Percentiles rank a stretch among this genome's conserved stretches.
These are phyloP conservation scores for Chaetodon auriga DNA, from an alignment of 2,113 vertebrate genomes.

Conservation along the genomic window DNA sequence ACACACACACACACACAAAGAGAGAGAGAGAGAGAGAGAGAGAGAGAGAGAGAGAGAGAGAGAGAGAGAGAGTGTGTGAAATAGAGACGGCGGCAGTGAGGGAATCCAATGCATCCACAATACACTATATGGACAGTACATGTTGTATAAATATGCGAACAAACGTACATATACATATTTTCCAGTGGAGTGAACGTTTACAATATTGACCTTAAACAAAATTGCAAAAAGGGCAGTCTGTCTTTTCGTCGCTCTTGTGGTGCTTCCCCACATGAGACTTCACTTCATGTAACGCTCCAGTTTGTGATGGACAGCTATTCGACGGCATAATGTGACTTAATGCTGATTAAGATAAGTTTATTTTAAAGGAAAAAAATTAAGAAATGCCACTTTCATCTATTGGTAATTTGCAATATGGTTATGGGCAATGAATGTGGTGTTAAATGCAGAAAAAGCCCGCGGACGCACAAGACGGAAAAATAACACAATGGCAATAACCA, in stretches of 20 bases:
- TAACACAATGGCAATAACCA: constrained; percentile 63
- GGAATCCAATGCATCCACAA: constrained; percentile 42
- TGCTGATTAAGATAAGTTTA: constrained; percentile 28
- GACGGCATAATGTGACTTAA: constrained; percentile 40
- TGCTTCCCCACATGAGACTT: constrained; percentile 66
- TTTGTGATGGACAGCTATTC: constrained; percentile 58
- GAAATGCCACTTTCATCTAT: constrained; percentile 39
- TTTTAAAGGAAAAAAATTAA: constrained; percentile 13
- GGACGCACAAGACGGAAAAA: constrained; percentile 9
- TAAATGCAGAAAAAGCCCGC: constrained; percentile 22
- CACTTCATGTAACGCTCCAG: constrained; percentile 67
- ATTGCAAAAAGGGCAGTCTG: constrained; percentile 70
- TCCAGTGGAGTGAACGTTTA: constrained; percentile 84
- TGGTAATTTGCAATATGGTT: constrained; percentile 42
- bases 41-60: constrained; percentile 6
- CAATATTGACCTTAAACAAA: constrained; percentile 74
- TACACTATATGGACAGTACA: constrained; percentile 62
- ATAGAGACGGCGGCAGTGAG: constrained; percentile 30
- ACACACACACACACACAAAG: not conserved
- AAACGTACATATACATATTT: constrained; percentile 72
- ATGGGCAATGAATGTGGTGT: constrained; percentile 40
- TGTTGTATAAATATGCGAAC: constrained; percentile 77
- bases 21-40: not conserved
- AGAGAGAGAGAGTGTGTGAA: too few relatives aligned
- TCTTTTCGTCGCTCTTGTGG: constrained; percentile 68